phyloP scores from a whole-genome alignment of 2,797 vertebrate species.

The Rousettus madagascariensis region DNA sequence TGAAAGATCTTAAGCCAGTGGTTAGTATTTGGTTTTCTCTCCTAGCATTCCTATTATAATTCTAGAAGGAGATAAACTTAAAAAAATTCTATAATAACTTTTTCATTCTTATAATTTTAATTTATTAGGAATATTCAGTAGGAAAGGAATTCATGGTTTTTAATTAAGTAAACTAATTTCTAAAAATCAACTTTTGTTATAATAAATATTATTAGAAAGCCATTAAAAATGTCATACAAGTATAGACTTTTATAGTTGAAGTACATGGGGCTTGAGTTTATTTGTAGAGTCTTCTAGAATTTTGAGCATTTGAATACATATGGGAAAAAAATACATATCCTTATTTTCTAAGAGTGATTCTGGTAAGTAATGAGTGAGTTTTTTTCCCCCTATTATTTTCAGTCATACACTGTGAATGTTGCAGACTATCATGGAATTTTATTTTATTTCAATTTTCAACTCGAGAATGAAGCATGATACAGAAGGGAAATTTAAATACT shows the following conservation, averaged over 20 bases:
- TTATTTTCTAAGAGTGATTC: slow-evolving; percentile 27
- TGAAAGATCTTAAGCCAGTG: neutral
- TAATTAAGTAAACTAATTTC: slow-evolving; percentile 32
- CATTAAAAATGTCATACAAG: neutral
- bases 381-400: slow-evolving; percentile 1
- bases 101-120: slow-evolving; percentile 41
- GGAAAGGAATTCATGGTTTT: slow-evolving; percentile 24
- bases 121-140: neutral
- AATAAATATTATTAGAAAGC: slow-evolving; percentile 43
- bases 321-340: neutral
- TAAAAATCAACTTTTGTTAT: slow-evolving; percentile 10
- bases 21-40: slow-evolving; percentile 30
- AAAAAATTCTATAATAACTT: neutral
- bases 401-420: neutral
- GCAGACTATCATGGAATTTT: slow-evolving; percentile 5
- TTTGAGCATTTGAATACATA: slow-evolving; percentile 58
- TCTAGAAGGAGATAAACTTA: neutral
- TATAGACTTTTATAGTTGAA: slow-evolving; percentile 23
- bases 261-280: slow-evolving; percentile 75
- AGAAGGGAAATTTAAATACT: slow-evolving; percentile 42
- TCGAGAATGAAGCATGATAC: neutral
- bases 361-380: slow-evolving; percentile 53
- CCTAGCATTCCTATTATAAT: neutral
- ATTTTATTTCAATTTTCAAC: slow-evolving; percentile 11
- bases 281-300: slow-evolving; percentile 57